These are phyloP conservation scores for Haliclona indistincta DNA, from an alignment of 37 sponge, comb jelly and placozoan genomes.

Conservation along the genomic window DNA sequence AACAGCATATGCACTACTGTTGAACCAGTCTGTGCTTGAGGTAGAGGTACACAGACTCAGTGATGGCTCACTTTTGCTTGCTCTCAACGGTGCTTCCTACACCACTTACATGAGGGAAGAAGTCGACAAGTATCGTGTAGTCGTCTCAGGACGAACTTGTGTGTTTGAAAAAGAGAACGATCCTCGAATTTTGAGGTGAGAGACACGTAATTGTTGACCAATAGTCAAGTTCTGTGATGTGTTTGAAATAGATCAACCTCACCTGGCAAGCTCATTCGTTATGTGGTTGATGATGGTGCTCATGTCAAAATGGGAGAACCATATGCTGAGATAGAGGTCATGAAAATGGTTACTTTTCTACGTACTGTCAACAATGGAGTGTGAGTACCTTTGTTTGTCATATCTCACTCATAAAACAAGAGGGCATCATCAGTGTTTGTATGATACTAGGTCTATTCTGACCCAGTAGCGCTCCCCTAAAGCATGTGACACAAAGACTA, in stretches of 20 bases:
- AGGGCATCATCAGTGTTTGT: neutral
- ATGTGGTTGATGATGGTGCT: slow-evolving; percentile 80
- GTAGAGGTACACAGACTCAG: slow-evolving; percentile 79
- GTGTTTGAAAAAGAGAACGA: slow-evolving; percentile 98
- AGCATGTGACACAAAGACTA: too few relatives aligned
- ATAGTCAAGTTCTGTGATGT: neutral
- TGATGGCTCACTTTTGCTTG: slow-evolving; percentile 87
- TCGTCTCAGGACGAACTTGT: slow-evolving; percentile 85
- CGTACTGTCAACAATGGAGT: slow-evolving; percentile 69
- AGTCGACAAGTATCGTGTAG: slow-evolving; percentile 74
- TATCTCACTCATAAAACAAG: neutral
- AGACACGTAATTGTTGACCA: neutral
- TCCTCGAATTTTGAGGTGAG: slow-evolving; percentile 77
- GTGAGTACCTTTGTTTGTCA: slow-evolving; percentile 39
- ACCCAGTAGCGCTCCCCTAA: too few relatives aligned
- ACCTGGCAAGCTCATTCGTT: slow-evolving; percentile 93
- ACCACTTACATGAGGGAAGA: slow-evolving; percentile 94
- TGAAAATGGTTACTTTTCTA: slow-evolving; percentile 94
- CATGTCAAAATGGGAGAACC: slow-evolving; percentile 70
- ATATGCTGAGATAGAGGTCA: slow-evolving; percentile 96
- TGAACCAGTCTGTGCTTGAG: slow-evolving; percentile 84
- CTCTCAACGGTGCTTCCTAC: slow-evolving; percentile 79
- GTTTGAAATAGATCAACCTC: slow-evolving; percentile 62
- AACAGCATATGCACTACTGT: slow-evolving; percentile 63
- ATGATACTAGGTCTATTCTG: too few relatives aligned